These are phyloP conservation scores for Pasiphila rectangulata DNA, from an alignment of 2,888 invertebrate species.

Conservation along the genomic window DNA sequence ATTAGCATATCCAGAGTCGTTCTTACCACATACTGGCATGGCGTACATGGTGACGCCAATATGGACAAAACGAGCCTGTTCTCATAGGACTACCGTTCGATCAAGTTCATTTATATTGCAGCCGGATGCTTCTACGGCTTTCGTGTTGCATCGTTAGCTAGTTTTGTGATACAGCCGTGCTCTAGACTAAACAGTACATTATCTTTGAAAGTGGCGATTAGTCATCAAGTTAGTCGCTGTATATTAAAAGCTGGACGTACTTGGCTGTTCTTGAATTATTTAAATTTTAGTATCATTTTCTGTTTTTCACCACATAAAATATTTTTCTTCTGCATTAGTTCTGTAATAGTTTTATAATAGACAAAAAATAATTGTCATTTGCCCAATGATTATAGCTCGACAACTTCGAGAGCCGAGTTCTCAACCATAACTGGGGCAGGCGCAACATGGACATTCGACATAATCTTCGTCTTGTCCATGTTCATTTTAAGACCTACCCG, in stretches of 20 bases:
- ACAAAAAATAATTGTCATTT: too few relatives aligned
- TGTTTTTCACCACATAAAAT: too few relatives aligned
- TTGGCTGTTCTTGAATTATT: not conserved
- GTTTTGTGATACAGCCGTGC: not conserved
- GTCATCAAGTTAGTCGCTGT: not conserved
- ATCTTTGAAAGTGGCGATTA: not conserved
- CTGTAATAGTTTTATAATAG: too few relatives aligned
- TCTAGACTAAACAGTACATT: constrained; percentile 1
- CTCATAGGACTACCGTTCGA: constrained; percentile 54
- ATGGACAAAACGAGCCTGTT: constrained; percentile 58
- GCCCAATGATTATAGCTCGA: too few relatives aligned
- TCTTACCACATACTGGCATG: constrained; percentile 41
- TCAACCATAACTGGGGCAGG: too few relatives aligned
- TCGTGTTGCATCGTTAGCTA: constrained; percentile 41
- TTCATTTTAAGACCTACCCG: too few relatives aligned
- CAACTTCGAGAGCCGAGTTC: too few relatives aligned
- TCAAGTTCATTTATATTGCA: constrained; percentile 62
- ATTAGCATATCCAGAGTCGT: constrained; percentile 47
- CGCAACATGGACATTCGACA: too few relatives aligned
- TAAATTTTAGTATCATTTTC: not conserved
- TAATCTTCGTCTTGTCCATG: too few relatives aligned
- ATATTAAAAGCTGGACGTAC: not conserved
- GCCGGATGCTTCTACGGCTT: constrained; percentile 48
- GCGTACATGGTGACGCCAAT: constrained; percentile 39
- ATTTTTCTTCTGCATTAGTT: too few relatives aligned